Percentiles rank a stretch among this genome's conserved stretches.
These are phyloP conservation scores for Oscheius sp. DNA, from an alignment of 1,140 invertebrate species.

Conservation along the genomic window DNA sequence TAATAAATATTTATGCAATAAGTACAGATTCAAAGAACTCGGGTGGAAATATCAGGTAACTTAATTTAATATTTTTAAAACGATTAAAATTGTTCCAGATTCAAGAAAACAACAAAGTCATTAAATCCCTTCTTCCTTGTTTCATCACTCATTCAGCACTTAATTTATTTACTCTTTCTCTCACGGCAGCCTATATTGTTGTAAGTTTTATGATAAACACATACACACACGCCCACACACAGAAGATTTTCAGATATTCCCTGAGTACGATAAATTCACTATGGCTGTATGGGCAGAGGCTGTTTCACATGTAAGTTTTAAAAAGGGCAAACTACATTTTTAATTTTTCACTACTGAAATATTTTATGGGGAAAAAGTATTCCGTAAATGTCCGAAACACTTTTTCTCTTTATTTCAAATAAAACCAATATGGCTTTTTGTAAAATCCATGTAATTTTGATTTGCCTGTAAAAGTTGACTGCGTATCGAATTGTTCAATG, in stretches of 20 bases:
- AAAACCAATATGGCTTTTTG: too few species aligned
- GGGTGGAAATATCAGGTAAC: background rate
- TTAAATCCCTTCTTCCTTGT: background rate
- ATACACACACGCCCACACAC: too few species aligned
- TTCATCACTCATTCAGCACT: background rate
- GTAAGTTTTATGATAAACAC: background rate
- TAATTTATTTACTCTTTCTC: background rate
- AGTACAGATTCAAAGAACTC: background rate
- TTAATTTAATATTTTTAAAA: background rate
- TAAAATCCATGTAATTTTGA: too few species aligned
- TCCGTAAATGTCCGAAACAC: too few species aligned
- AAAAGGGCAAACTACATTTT: background rate
- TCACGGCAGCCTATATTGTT: background rate
- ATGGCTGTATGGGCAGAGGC: background rate
- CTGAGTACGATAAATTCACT: background rate
- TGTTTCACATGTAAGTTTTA: background rate
- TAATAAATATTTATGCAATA: background rate
- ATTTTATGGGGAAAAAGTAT: too few species aligned
- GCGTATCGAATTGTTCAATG: too few species aligned
- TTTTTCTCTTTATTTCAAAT: too few species aligned
- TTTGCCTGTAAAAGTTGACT: too few species aligned
- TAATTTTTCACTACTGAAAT: too few species aligned
- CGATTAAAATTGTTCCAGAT: background rate
- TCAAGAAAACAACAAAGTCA: background rate
- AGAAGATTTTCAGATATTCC: too few species aligned